Conservation (phyloP, 2,888 invertebrate species). For the Amphimallon solstitiale region DNA sequence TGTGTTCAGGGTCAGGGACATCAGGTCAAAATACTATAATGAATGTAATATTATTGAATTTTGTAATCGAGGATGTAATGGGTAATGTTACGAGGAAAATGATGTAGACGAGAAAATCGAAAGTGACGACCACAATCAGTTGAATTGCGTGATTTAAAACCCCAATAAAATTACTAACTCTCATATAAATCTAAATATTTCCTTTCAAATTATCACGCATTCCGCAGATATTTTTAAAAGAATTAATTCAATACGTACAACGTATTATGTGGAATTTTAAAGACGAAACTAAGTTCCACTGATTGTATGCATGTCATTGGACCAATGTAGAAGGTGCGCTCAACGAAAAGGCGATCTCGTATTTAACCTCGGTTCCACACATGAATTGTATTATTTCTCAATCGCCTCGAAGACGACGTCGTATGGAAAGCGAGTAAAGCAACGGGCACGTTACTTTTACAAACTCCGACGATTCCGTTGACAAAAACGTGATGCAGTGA, state of each 20-base stretch:
- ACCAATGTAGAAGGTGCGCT: background rate
- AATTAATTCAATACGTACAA: background rate
- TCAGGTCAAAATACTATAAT: slow-evolving; percentile 2
- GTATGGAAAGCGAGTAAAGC: slow-evolving; percentile 19
- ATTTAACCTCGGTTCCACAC: slow-evolving; percentile 18
- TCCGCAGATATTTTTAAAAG: too few species aligned
- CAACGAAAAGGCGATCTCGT: background rate
- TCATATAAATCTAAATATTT: too few species aligned
- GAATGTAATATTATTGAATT: too few species aligned
- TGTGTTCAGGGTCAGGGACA: slow-evolving; percentile 33
- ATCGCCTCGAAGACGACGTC: slow-evolving; percentile 8
- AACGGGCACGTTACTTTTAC: background rate
- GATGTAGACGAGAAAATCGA: too few species aligned
- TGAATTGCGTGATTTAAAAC: too few species aligned
- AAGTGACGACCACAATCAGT: too few species aligned
- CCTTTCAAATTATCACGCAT: too few species aligned
- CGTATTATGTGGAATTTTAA: background rate
- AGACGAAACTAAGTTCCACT: background rate
- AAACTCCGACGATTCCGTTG: slow-evolving; percentile 2
- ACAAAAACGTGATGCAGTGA: background rate
- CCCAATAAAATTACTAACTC: too few species aligned
- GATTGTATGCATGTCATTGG: slow-evolving; percentile 5
- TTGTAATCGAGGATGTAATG: too few species aligned
- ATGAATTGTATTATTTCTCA: slow-evolving; percentile 23
- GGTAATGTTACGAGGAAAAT: too few species aligned